phyloP scores from a whole-genome alignment of 92 coral and sea anemone species.

The Parazoanthus darwini region DNA sequence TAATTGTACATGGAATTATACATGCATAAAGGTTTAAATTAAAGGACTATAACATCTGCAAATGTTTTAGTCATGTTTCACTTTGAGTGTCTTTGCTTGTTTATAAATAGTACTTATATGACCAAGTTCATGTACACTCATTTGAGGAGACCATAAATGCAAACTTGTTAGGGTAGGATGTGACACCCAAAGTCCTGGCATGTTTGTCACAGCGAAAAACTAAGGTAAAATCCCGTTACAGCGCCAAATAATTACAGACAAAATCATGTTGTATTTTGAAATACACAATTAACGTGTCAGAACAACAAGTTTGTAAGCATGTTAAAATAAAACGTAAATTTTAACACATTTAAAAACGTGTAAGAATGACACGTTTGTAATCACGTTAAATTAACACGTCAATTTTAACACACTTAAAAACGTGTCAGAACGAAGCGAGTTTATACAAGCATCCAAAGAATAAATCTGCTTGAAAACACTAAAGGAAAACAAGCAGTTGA shows the following conservation, averaged over 20 bases:
- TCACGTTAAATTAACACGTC: not conserved
- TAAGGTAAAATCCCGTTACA: slow-evolving; percentile 11
- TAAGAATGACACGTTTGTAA: not conserved
- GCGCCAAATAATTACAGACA: no score
- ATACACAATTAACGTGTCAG: not conserved
- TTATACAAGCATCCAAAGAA: no score
- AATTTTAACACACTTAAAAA: not conserved
- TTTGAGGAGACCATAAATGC: not conserved
- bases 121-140: slow-evolving; percentile 1
- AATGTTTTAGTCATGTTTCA: slow-evolving; percentile 26
- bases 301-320: not conserved
- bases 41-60: slow-evolving; percentile 21
- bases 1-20: not conserved
- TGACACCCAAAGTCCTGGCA: not conserved
- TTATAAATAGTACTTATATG: slow-evolving; percentile 11
- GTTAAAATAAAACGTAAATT: slow-evolving; percentile 3
- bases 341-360: not conserved
- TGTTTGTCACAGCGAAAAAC: slow-evolving; percentile 5
- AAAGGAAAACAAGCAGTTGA: no score
- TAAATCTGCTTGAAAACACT: no score
- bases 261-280: no score
- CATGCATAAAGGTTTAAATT: slow-evolving; percentile 13
- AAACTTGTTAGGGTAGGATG: not conserved
- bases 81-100: slow-evolving; percentile 29
- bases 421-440: not conserved